Base-by-base conservation (phyloP, 2,888 invertebrate species). In the Calliopum simillimum region DNA sequence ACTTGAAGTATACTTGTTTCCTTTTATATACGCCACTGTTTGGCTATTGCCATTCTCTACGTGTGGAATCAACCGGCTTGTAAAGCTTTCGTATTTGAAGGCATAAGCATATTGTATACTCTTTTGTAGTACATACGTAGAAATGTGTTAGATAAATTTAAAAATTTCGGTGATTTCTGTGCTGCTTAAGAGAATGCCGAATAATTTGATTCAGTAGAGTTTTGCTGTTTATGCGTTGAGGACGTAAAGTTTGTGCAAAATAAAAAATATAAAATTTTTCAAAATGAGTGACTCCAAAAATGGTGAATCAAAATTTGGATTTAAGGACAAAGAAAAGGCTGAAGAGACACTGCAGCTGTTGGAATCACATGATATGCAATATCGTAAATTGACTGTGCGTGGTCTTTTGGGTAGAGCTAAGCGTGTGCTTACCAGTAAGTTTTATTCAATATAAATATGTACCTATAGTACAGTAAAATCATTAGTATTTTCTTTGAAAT, bases 251-350 rank as follows among this genome's bases (percentile, higher is more conserved):
- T 21, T 43, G 25, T 19, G 8, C 6, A 33, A 64, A 44, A 41
- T 55, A 12, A 4, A 33, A 43, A 49, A 25, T 43, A 63, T 23
- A 51, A n/a, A 13, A 12, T 43, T 49, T 49, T 3, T 23, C 21
- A 73, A 71, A 62, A 76, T 76, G 76, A 59, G 71, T 16, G 73
- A 73, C 21, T 71, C 76, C 67, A 74, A 74, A 70, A 76, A 72
- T 63, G 73, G 81, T 80, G 91, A 90, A 71, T 87, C 89, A 0
- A 90, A 90, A 76, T 92, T 91, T 85, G 92, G 92, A 0, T 92
- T 91, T 87, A 92, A 92, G 83, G 91, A 92, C 83, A 90, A 89
- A 81, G 90, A 90, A 74, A 92, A 91, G 84, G 92, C 92, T 0
- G 85, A 89, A 77, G 91, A 92, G 77, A 92, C 92, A 0, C 83